phyloP scores from a whole-genome alignment of 2,797 vertebrate genomes.

The Miichthys miiuy region DNA sequence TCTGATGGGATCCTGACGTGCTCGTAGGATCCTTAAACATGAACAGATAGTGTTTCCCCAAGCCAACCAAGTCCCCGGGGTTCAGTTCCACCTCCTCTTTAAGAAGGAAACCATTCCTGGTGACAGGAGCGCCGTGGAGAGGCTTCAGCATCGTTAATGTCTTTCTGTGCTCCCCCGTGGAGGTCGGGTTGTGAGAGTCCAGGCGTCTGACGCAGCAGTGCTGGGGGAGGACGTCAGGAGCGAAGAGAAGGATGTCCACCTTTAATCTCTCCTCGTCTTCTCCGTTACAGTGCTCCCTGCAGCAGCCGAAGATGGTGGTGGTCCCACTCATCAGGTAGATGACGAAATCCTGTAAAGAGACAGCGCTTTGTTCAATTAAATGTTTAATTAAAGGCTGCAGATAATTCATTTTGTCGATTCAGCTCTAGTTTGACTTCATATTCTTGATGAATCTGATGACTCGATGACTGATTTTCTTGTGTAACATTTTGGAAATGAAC shows the following conservation, averaged over 20 bases:
- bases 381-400: neutral
- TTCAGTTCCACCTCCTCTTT: conserved; percentile 79
- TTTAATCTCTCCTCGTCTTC: conserved; percentile 83
- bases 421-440: neutral
- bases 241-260: conserved; percentile 86
- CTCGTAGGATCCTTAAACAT: conserved; percentile 87
- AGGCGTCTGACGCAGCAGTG: conserved; percentile 85
- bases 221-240: conserved; percentile 83
- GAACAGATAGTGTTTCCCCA: conserved; percentile 87
- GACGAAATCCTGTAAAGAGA: conserved; percentile 82
- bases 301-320: conserved; percentile 83
- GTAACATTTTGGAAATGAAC: conserved; percentile 52
- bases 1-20: conserved; percentile 47
- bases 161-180: conserved; percentile 64
- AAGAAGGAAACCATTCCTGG: conserved; percentile 80
- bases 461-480: conserved; percentile 36
- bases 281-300: conserved; percentile 73
- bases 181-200: conserved; percentile 55
- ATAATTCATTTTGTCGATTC: too few relatives aligned
- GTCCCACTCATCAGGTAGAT: conserved; percentile 86
- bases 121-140: conserved; percentile 79
- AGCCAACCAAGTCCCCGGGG: conserved; percentile 84
- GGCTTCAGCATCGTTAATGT: conserved; percentile 80
- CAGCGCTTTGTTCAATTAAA: neutral
- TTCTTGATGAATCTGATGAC: neutral